phyloP scores from a whole-genome alignment of 2,888 invertebrate species.

The Meloe dianella region DNA sequence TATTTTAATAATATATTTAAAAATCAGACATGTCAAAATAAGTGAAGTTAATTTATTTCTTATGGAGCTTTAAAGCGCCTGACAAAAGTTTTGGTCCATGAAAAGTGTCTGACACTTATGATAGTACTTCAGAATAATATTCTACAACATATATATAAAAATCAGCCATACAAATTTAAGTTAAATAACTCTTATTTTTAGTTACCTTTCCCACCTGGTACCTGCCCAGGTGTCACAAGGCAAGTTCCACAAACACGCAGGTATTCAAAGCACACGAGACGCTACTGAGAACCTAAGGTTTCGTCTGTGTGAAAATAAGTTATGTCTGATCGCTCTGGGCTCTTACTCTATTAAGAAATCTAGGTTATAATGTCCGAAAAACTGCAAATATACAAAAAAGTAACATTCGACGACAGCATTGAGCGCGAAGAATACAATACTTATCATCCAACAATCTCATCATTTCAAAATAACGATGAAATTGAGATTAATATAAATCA shows the following conservation, averaged over 20 bases:
- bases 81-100: constrained; percentile 13
- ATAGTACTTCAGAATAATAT: constrained; percentile 19
- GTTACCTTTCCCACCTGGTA: too few species aligned
- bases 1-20: constrained; percentile 16
- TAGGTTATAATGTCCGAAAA: too few species aligned
- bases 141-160: constrained; percentile 16
- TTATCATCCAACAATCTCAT: too few species aligned
- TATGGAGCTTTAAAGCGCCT: constrained; percentile 19
- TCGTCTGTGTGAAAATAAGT: constrained; percentile 19
- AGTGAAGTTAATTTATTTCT: constrained; percentile 13
- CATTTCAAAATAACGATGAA: too few species aligned
- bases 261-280: constrained; percentile 11
- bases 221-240: constrained; percentile 16
- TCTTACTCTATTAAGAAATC: too few species aligned
- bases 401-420: too few species aligned
- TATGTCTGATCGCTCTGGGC: constrained; percentile 15
- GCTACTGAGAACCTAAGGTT: constrained; percentile 15
- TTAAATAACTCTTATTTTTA: constrained; percentile 19
- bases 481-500: too few species aligned
- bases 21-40: constrained; percentile 17
- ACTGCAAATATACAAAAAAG: too few species aligned
- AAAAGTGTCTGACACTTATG: constrained; percentile 13
- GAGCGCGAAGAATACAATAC: too few species aligned
- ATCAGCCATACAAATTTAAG: constrained; percentile 17
- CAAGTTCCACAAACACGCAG: constrained; percentile 19